These are phyloP conservation scores for Palythoa heliodiscus DNA, from an alignment of 92 coral and sea anemone species.

Conservation along the genomic window DNA sequence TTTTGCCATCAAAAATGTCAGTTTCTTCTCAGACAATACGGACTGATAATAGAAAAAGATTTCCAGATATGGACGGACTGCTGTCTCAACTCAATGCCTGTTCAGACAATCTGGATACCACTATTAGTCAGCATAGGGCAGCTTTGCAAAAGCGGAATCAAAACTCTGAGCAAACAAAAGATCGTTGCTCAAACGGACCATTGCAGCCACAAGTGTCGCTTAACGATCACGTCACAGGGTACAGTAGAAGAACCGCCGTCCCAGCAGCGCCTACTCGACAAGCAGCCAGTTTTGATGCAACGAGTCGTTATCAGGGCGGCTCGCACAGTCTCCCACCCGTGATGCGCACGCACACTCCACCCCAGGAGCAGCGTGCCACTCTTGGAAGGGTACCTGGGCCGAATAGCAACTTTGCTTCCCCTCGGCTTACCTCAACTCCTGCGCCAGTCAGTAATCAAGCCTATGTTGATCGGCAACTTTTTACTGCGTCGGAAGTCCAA, in stretches of 20 bases:
- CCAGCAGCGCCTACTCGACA: conserved; percentile 77
- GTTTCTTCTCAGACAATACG: conserved; percentile 49
- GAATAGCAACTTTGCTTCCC: conserved; percentile 25
- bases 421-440: conserved; percentile 25
- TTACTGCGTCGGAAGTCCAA: conserved; percentile 61
- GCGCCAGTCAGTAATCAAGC: conserved; percentile 45
- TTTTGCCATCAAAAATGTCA: conserved; percentile 30
- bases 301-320: conserved; percentile 52
- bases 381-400: conserved; percentile 41
- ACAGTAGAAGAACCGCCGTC: background rate
- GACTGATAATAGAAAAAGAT: conserved; percentile 63
- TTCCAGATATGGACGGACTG: conserved; percentile 84
- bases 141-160: conserved; percentile 16
- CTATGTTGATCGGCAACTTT: conserved; percentile 55
- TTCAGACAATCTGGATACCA: conserved; percentile 67
- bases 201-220: conserved; percentile 20
- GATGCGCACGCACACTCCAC: conserved; percentile 37
- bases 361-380: conserved; percentile 17
- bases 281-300: conserved; percentile 83
- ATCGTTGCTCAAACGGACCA: conserved; percentile 19
- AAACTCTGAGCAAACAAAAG: conserved; percentile 6
- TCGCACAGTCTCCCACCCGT: background rate
- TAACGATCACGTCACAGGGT: conserved; percentile 31
- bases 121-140: conserved; percentile 57
- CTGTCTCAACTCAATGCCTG: conserved; percentile 84